Conservation (phyloP, 2,797 vertebrate genomes). For the Enteromius afrohamiltoni region DNA sequence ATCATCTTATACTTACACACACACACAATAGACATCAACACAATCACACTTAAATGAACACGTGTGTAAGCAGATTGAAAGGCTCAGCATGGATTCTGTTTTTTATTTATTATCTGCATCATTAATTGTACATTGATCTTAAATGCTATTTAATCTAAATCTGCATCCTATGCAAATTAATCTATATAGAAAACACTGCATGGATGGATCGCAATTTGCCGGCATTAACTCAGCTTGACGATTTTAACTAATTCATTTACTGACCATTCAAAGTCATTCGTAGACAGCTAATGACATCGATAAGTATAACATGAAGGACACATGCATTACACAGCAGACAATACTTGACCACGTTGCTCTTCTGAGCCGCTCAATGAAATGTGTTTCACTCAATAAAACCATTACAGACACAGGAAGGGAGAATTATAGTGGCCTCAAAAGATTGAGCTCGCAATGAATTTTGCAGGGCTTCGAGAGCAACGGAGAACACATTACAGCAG, state of each 20-base stretch:
- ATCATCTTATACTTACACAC: neutral
- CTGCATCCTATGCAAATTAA: neutral
- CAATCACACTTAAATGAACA: neutral
- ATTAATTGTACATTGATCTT: neutral
- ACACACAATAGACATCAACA: neutral
- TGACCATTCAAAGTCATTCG: slow-evolving; percentile 21
- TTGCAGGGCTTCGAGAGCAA: neutral
- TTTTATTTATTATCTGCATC: neutral
- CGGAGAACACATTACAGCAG: neutral
- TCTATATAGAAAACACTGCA: neutral
- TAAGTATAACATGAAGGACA: slow-evolving; percentile 27
- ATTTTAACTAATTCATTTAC: slow-evolving; percentile 30
- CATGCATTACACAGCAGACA: slow-evolving; percentile 30
- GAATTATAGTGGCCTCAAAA: slow-evolving; percentile 27
- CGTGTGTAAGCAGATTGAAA: neutral
- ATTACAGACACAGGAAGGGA: slow-evolving; percentile 27
- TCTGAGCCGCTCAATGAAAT: slow-evolving; percentile 29
- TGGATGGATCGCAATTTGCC: neutral
- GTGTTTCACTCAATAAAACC: slow-evolving; percentile 46
- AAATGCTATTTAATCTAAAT: neutral
- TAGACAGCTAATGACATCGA: slow-evolving; percentile 7
- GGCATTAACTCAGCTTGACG: neutral
- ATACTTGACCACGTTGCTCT: slow-evolving; percentile 21
- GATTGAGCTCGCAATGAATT: neutral
- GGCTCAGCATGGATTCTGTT: neutral